Evolutionary conservation across 2,888 invertebrate species (phyloP), one percentile per base, ranked within the genome.

Genomic region (Rhorus exstirpatorius): DNA sequence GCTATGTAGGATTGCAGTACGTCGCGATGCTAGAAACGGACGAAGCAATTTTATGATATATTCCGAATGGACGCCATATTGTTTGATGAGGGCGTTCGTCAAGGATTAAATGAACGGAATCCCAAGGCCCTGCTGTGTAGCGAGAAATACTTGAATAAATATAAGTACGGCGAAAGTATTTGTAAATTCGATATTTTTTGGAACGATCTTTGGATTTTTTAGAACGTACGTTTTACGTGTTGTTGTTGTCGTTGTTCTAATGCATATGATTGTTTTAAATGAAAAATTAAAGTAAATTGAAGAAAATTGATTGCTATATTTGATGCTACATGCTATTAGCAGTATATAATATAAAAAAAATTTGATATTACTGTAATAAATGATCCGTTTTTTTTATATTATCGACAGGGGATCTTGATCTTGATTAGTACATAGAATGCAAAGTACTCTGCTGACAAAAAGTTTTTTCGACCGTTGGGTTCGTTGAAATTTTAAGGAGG

Each of bases 41-140:
- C 41, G 71, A 67, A 26, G 71, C 67, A 67, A 77, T 81, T 81
- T 81, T 72, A 77, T 72, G 76, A 60, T 67, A 77, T 67, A 67
- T 72, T 53, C 24, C 71, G 17, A 67, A 77, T 67, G 51, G 44
- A 44, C 41, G 51, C 17, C 41, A 35, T 24, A 49, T 81, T 44
- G 76, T 76, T 63, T 10, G 61, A 3, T 17, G 51, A 38, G 44
- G 61, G 44, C 60, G 31, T 74, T 79, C n/a, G 24, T 53, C 60
- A 68, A 79, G 60, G 68, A 79, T 68, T 17, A 53, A 72, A 79
- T 26, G 24, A 65, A 58, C 35, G 31, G 35, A 10, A 38, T 12
- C 38, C 0, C 24, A 41, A 31, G 12, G 60, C 44, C 12, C n/a
- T 14, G 26, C 12, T 7, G 6, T 12, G 55, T n/a, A 24, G 12